Conservation (phyloP, 1,140 invertebrate species). For the Nebria ingens region DNA sequence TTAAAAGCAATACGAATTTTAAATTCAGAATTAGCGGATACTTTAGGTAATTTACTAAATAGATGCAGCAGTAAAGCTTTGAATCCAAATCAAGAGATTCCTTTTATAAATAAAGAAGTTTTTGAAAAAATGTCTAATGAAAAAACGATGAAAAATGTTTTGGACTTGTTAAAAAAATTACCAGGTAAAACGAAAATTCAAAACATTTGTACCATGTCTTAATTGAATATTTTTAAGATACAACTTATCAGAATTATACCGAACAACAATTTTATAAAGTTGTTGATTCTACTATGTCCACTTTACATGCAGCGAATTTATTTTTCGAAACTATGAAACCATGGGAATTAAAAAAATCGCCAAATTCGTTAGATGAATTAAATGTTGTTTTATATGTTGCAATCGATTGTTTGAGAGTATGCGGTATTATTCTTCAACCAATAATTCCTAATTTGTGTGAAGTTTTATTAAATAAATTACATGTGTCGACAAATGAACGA, state of each 20-base stretch:
- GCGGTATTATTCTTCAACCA: constrained; percentile 69
- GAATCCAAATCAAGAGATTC: constrained; percentile 69
- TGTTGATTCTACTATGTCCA: constrained; percentile 63
- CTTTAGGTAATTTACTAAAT: constrained; percentile 82
- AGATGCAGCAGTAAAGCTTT: constrained; percentile 64
- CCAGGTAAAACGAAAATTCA: constrained; percentile 37
- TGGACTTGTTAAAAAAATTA: constrained; percentile 43
- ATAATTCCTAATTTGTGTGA: constrained; percentile 64
- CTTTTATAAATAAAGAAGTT: constrained; percentile 40
- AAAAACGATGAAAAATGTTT: constrained; percentile 41
- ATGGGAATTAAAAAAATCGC: constrained; percentile 65
- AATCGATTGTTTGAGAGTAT: constrained; percentile 72
- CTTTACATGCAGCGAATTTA: constrained; percentile 67
- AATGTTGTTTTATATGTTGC: constrained; percentile 67
- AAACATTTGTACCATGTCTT: background rate
- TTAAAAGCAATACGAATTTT: constrained; percentile 63
- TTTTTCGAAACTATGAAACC: constrained; percentile 80
- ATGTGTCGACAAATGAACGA: constrained; percentile 39
- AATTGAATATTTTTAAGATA: constrained; percentile 33
- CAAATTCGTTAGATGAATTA: constrained; percentile 42
- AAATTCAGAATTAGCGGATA: constrained; percentile 88
- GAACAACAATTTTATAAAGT: constrained; percentile 76
- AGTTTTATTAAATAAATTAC: constrained; percentile 56
- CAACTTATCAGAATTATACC: constrained; percentile 54
- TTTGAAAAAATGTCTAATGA: constrained; percentile 35